Conservation (phyloP, 2,888 invertebrate species). For the Embidobia sp. region DNA sequence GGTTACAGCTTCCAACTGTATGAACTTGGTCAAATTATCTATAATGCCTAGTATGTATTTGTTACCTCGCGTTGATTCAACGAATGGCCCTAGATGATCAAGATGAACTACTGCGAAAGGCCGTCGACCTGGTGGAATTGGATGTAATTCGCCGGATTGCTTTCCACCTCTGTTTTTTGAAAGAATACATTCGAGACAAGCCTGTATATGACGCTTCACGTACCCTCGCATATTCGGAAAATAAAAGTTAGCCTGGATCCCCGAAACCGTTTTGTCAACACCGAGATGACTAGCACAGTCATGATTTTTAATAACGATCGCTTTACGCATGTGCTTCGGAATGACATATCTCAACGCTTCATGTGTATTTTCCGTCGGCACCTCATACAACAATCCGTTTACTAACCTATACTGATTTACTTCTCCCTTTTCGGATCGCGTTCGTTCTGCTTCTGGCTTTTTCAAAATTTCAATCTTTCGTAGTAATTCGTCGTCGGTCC, state of each 20-base stretch:
- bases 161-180: too few species aligned
- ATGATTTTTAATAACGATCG: conserved; percentile 6
- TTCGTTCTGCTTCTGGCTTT: background rate
- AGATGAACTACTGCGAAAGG: conserved; percentile 61
- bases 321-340: conserved; percentile 33
- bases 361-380: background rate
- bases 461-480: background rate
- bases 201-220: conserved; percentile 5
- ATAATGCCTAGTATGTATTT: conserved; percentile 39
- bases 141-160: conserved; percentile 39
- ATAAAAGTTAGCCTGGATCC: conserved; percentile 24
- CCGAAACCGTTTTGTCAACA: conserved; percentile 17
- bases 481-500: background rate
- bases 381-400: conserved; percentile 7
- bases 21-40: conserved; percentile 6
- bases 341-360: conserved; percentile 1
- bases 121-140: conserved; percentile 59
- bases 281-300: conserved; percentile 37
- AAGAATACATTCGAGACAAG: conserved; percentile 30
- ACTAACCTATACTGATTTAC: background rate
- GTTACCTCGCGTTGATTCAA: conserved; percentile 30
- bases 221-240: conserved; percentile 26
- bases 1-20: conserved; percentile 8
- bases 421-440: background rate
- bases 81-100: conserved; percentile 65